phyloP scores from a whole-genome alignment of 1,140 invertebrate species.

The Drosophila takahashii region DNA sequence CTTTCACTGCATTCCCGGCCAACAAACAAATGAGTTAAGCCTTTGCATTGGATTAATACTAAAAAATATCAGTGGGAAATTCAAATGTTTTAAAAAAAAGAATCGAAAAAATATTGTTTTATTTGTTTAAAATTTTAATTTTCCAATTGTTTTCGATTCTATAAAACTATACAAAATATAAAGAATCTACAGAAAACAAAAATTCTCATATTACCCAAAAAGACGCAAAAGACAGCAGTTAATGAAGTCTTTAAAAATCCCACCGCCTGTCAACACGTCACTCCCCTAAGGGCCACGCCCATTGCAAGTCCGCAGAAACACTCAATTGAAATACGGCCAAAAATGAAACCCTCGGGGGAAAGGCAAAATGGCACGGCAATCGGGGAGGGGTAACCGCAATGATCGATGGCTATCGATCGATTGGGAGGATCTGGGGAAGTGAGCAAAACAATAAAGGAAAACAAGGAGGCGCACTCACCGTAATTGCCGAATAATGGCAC shows the following conservation, averaged over 20 bases:
- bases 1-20: conserved; percentile 17
- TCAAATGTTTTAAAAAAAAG: too few species aligned
- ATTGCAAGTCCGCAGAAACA: conserved; percentile 6
- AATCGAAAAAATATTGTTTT: too few species aligned
- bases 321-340: conserved; percentile 1
- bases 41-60: neutral
- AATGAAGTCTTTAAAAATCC: neutral
- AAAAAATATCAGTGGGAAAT: too few species aligned
- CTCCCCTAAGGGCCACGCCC: conserved; percentile 10
- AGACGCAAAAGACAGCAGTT: neutral
- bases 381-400: conserved; percentile 32
- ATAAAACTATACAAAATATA: too few species aligned
- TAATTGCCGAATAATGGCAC: conserved; percentile 73
- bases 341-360: neutral
- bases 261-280: conserved; percentile 24
- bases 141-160: too few species aligned
- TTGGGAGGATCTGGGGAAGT: conserved; percentile 26
- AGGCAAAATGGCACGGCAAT: conserved; percentile 8
- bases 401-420: conserved; percentile 52
- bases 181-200: too few species aligned
- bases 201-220: too few species aligned
- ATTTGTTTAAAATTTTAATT: too few species aligned
- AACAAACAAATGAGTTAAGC: conserved; percentile 1
- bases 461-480: conserved; percentile 40
- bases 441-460: conserved; percentile 16